Evolutionary conservation across 2,888 invertebrate species (phyloP), one percentile per base, ranked within the genome.

Genomic region (Atrina japonica): DNA sequence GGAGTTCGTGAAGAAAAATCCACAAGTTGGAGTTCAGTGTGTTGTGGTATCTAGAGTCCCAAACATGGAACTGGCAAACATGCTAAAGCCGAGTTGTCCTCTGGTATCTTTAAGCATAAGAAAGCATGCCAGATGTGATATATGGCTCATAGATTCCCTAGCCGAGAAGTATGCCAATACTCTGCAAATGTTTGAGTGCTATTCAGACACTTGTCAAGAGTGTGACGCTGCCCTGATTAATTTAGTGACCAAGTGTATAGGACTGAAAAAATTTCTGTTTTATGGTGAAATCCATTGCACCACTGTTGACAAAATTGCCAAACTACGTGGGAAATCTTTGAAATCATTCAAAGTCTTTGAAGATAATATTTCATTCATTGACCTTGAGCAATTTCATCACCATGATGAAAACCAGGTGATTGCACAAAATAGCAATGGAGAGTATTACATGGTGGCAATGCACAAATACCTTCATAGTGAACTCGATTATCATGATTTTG

Each of bases 41-140:
- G 75, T 81, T 6, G 63, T 86, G 0, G 74, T 86, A 63, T 80
- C 83, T 3, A 70, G 78, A 35, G 77, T 83, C 23, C 81, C 84
- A 9, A 70, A 73, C 18, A 29, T 80, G 1, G 86, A 85, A 25
- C 65, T 87, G 5, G 75, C 75, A 18, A 75, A 75, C 63, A 64
- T 88, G 56, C 64, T 87, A 21, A 76, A 77, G 56, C 83, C 83
- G n/a, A 82, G 84, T 23, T 76, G 85, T 6, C 86, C 86, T 0
- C 61, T 87, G 11, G 61, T 74, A 0, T 65, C 77, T 0, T 21
- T 87, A 16, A 76, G 70, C 0, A 83, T 83, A 63, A 75, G 85
- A 70, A 74, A 76, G 27, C 84, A 83, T 69, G 77, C 86, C 0
- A 61, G 73, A 18, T 79, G 84, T 66, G 80, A 82, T 18, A 63